A percentile compares a stretch with the other conserved stretches of the same genome.
These are phyloP conservation scores for Aldabrachelys gigantea DNA, from an alignment of 2,113 vertebrate species.

Conservation along the genomic window DNA sequence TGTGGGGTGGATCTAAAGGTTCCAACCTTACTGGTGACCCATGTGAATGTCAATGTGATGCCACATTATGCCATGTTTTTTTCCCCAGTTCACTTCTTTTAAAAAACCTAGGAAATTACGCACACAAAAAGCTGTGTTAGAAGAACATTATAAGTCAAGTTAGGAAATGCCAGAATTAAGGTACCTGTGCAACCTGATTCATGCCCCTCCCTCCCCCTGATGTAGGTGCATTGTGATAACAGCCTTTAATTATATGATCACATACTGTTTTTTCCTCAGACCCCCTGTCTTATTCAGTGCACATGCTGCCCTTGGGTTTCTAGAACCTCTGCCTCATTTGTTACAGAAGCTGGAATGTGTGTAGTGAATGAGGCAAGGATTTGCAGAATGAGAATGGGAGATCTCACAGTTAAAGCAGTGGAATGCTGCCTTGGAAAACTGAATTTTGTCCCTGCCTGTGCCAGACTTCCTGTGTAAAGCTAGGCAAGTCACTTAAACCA, in stretches of 20 bases:
- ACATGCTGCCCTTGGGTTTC: too few species aligned
- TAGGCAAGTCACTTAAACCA: not conserved
- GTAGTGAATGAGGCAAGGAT: not conserved
- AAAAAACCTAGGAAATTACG: not conserved
- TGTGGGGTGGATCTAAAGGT: not conserved
- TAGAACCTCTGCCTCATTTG: too few species aligned
- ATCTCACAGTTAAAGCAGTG: not conserved
- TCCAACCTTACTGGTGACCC: not conserved
- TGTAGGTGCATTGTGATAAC: too few species aligned
- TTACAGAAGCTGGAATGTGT: too few species aligned
- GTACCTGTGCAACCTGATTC: too few species aligned
- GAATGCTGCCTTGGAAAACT: not conserved
- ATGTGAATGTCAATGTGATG: not conserved
- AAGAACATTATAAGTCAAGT: too few species aligned
- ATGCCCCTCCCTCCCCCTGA: too few species aligned
- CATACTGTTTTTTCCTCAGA: too few species aligned
- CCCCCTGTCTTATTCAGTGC: too few species aligned
- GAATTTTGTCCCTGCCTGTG: not conserved
- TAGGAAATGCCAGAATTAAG: too few species aligned
- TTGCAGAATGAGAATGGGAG: not conserved
- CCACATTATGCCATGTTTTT: not conserved
- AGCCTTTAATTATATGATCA: too few species aligned
- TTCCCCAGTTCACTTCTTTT: not conserved
- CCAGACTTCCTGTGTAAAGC: not conserved
- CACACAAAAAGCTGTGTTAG: too few species aligned